These are phyloP conservation scores for Harpalus rubripes DNA, from an alignment of 2,888 invertebrate species.

Conservation along the genomic window DNA sequence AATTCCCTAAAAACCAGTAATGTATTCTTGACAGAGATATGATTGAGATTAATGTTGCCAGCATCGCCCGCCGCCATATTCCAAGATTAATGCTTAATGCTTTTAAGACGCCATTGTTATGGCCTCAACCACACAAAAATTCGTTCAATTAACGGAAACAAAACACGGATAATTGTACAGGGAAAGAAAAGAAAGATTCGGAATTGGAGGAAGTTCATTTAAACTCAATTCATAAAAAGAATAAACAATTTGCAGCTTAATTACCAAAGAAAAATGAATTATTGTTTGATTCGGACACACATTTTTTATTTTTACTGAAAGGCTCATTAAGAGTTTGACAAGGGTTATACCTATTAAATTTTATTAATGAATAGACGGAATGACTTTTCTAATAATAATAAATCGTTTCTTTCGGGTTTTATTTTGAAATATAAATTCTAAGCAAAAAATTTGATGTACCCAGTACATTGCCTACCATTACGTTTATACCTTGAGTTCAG, in stretches of 20 bases:
- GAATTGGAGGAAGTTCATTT: conserved; percentile 37
- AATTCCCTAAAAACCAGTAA: conserved; percentile 61
- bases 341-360: background rate
- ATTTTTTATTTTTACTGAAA: background rate
- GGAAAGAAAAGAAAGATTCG: conserved; percentile 26
- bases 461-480: no score
- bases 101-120: conserved; percentile 32
- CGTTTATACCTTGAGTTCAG: no score
- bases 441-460: no score
- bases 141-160: conserved; percentile 54
- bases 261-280: conserved; percentile 6
- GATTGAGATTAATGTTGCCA: conserved; percentile 65
- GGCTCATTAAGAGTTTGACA: background rate
- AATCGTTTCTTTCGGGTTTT: no score
- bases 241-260: conserved; percentile 13
- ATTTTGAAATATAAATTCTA: no score
- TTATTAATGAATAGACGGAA: background rate
- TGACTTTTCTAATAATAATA: background rate
- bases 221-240: conserved; percentile 3
- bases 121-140: conserved; percentile 35
- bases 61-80: conserved; percentile 51
- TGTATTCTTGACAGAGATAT: conserved; percentile 67
- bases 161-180: conserved; percentile 46
- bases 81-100: conserved; percentile 65
- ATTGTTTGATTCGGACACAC: background rate